Conservation (phyloP, 2,888 invertebrate genomes). For the Biston stratarius region DNA sequence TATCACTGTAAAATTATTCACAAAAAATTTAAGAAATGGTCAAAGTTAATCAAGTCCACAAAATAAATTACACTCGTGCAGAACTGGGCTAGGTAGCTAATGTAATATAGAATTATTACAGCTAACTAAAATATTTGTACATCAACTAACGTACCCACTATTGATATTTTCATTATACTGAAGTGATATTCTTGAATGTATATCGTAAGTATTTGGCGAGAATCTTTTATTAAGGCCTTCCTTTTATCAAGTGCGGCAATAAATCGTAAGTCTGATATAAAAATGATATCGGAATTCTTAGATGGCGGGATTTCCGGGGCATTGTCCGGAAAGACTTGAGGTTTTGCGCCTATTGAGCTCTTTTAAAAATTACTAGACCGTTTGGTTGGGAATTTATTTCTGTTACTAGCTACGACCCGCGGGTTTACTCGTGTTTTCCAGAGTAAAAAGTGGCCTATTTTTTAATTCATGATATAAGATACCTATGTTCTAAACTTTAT, state of each 20-base stretch:
- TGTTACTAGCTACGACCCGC: no score
- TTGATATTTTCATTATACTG: neutral
- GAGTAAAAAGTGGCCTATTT: no score
- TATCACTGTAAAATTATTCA: no score
- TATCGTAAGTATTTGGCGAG: slow-evolving; percentile 2
- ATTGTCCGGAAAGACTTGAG: slow-evolving; percentile 1
- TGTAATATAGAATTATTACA: no score
- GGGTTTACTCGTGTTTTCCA: no score
- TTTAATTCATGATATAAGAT: no score
- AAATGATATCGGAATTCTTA: slow-evolving; percentile 11
- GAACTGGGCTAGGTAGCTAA: no score
- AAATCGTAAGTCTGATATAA: slow-evolving; percentile 8
- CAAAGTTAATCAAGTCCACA: no score
- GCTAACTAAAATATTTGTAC: neutral
- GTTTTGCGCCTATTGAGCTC: neutral
- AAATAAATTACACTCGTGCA: no score
- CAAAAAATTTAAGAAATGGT: no score
- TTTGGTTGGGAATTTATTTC: no score
- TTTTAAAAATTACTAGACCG: neutral
- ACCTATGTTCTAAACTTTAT: no score
- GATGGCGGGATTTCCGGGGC: slow-evolving; percentile 8
- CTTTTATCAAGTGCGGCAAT: slow-evolving; percentile 11
- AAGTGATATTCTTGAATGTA: neutral
- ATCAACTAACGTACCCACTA: neutral
- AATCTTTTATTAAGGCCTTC: slow-evolving; percentile 9